Evolutionary conservation across 2,113 vertebrate genomes (phyloP), one percentile per base, ranked within the genome.

Genomic region (Oryzias curvinotus): DNA sequence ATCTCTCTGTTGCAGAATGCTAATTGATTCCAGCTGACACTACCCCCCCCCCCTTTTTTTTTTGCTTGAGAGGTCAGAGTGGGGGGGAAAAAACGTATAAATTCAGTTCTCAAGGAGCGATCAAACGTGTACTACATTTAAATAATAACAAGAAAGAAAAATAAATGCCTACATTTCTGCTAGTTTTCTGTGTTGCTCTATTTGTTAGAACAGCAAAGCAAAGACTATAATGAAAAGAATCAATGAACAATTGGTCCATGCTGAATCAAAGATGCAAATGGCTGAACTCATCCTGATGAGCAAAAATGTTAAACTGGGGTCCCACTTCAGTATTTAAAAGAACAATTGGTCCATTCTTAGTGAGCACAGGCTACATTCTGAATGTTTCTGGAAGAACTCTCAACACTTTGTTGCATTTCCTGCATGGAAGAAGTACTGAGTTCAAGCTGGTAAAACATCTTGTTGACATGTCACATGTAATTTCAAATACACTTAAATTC

Each of bases 21-120:
- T 71, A 81, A 85, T 63, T 14, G 54, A 1, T 78, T 63, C 68
- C 68, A 75, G 62, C 66, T 78, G 68, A 21, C 36, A 36, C 36
- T 12, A 25, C 51, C 65, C 23, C 4, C 70, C 21, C 21, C 21
- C 21, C 1, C 21, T 2, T 2, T 21, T 23, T 16, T 44, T 79
- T 53, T 56, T 23, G 50, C 65, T 69, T 47, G 17, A 25, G 16
- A 30, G 45, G 14, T 25, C 1, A n/a, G 21, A 23, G 21, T 23
- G 21, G 21, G 21, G 53, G 19, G 19, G 18, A 19, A n/a, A 49
- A 65, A 21, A 47, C 25, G 17, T 28, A 36, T 2, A 36, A 36
- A 12, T 36, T 36, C 36, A 10, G 10, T 10, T 52, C 19, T 4
- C 15, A 19, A 42, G 46, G 28, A 30, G 3, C 7, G 2, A 44